phyloP scores from a whole-genome alignment of 2,113 vertebrate genomes.

The Halichoerus grypus region DNA sequence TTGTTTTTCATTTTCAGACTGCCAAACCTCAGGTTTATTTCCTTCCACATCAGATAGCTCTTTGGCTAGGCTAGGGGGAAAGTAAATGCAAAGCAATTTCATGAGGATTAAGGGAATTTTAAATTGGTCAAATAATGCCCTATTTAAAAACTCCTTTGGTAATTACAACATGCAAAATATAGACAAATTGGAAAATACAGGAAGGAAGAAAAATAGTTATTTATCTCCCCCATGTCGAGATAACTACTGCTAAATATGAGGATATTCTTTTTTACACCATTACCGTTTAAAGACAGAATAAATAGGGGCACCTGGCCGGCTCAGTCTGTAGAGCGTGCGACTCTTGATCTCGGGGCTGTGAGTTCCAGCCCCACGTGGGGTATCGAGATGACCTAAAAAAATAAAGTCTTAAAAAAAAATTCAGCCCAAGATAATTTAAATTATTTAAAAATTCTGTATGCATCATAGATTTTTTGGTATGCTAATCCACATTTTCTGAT shows the following conservation, averaged over 20 bases:
- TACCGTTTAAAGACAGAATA: neutral
- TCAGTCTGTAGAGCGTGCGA: neutral
- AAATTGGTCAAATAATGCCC: conserved; percentile 16
- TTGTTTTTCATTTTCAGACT: conserved; percentile 31
- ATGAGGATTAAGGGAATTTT: neutral
- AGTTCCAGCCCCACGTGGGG: neutral
- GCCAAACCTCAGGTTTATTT: neutral
- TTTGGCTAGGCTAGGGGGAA: neutral
- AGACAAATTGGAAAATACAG: conserved; percentile 14
- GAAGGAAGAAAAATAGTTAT: neutral
- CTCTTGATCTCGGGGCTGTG: neutral
- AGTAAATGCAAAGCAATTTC: conserved; percentile 15
- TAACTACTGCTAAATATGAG: neutral
- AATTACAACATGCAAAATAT: neutral
- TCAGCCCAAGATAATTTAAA: neutral
- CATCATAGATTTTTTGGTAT: neutral
- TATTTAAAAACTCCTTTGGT: neutral
- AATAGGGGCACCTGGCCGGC: neutral
- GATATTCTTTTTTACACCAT: neutral
- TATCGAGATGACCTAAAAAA: neutral
- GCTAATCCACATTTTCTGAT: neutral
- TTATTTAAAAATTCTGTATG: neutral
- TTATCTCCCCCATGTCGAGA: neutral
- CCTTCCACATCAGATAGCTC: neutral
- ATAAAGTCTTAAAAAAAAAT: neutral